Base-by-base conservation (phyloP, 2,888 invertebrate genomes). In the Mesoligia furuncula region DNA sequence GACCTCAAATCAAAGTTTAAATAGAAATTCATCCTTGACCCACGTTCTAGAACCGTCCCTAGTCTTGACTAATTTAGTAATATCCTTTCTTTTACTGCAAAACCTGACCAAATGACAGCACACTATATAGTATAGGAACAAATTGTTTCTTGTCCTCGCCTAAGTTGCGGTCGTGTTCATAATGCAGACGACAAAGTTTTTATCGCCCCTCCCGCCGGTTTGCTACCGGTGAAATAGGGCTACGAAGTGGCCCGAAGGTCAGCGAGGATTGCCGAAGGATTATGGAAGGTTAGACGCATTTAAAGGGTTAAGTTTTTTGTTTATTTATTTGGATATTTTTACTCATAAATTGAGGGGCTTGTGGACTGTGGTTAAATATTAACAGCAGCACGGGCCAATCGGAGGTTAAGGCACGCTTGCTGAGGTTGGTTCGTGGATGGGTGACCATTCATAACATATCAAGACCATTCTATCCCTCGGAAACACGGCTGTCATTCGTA, bases 121-220 rank as follows among this genome's bases (percentile, higher is more conserved):
- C 7, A 45, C 73, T 27, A 54, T 13, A 6, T 39, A 39, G 15
- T 62, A 24, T n/a, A 61, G 42, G n/a, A 79, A 87, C 76, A 83
- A 87, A 86, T 85, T 62, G 79, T 74, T 73, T 75, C 64, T 73
- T 77, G 70, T 80, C 64, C 73, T 7, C 73, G 51, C 13, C 73
- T 51, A 76, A 68, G 39, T 75, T 54, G 65, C 65, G 75, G 64
- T 70, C 61, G 79, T 85, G 89, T 91, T 88, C 88, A 90, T 89
- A 90, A 90, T 89, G 87, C 85, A 91, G 39, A 77, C 77, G 81
- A 85, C 84, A 80, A 88, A 89, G 83, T 91, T 90, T 86, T 87
- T 84, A 86, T 85, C 77, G 89, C 65, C 74, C 20, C 73, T 78
- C 48, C 62, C 77, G 83, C 81, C 83, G 85, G 83, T 87, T 84